Evolutionary conservation across 2,888 invertebrate genomes (phyloP).

Genomic region (Macrosiphum euphorbiae): DNA sequence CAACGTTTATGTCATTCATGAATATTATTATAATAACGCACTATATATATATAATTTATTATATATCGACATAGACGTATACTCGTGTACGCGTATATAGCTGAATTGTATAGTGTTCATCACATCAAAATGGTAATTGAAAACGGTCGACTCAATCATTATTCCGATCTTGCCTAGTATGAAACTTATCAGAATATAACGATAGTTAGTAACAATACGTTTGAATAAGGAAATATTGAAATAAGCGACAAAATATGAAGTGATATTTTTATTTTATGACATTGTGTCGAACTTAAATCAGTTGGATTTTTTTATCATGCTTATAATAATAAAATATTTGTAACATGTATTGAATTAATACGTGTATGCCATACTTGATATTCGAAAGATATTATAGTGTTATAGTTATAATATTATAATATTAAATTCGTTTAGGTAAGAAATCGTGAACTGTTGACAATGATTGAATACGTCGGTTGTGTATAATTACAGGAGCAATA

Average conservation of each 20-base stretch:
- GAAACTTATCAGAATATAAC: background rate
- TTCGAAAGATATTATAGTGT: background rate
- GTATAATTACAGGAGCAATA: background rate
- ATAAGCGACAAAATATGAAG: background rate
- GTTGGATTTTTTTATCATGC: background rate
- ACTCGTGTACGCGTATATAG: no score
- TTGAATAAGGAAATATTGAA: background rate
- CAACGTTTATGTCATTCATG: background rate
- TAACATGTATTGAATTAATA: background rate
- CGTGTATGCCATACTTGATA: background rate
- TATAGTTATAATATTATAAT: background rate
- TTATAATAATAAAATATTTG: background rate
- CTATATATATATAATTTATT: background rate
- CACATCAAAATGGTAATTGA: background rate
- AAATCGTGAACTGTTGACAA: background rate
- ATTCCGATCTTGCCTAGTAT: slow-evolving; percentile 5
- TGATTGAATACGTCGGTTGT: background rate
- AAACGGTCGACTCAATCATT: background rate
- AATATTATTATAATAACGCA: slow-evolving; percentile 15
- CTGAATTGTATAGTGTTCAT: background rate
- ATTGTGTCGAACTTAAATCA: background rate
- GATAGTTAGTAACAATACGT: background rate
- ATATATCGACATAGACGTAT: background rate
- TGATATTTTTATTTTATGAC: background rate
- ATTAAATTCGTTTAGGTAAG: background rate